Evolutionary conservation across 2,113 vertebrate genomes (phyloP).

Genomic region (Psilopogon haemacephalus): DNA sequence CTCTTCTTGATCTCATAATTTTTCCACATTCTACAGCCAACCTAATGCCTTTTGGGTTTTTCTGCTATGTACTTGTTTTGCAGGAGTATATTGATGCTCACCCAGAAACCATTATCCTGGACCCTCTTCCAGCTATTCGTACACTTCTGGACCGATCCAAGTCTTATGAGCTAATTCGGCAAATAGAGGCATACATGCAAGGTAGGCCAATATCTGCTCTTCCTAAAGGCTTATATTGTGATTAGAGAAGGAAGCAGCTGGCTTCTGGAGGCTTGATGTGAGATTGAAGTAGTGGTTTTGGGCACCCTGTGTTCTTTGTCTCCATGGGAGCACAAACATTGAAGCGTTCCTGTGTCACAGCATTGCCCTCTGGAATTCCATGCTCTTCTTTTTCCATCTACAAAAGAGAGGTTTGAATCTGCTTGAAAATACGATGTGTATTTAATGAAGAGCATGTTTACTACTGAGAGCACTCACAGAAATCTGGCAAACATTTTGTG

Average conservation of each 20-base stretch:
- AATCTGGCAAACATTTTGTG: background rate
- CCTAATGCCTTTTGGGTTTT: background rate
- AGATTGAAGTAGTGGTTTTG: background rate
- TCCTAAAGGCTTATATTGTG: background rate
- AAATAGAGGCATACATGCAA: conserved; percentile 94
- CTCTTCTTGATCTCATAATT: background rate
- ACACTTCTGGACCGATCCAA: conserved; percentile 96
- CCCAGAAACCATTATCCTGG: conserved; percentile 96
- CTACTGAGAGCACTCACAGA: background rate
- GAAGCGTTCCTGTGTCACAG: background rate
- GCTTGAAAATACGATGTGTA: background rate
- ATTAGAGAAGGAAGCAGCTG: background rate
- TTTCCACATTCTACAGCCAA: background rate
- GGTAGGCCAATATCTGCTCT: conserved; percentile 72
- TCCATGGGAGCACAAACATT: background rate
- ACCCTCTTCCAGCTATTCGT: conserved; percentile 95
- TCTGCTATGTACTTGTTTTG: conserved; percentile 26
- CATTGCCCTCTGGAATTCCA: background rate
- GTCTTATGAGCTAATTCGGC: conserved; percentile 95
- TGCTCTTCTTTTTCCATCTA: background rate
- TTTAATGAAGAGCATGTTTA: conserved; percentile 7
- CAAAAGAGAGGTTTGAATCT: background rate
- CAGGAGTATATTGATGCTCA: conserved; percentile 97
- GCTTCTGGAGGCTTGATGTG: background rate
- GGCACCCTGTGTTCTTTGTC: background rate